Conservation (phyloP, 2,888 invertebrate species). For the Metalampra italica region DNA sequence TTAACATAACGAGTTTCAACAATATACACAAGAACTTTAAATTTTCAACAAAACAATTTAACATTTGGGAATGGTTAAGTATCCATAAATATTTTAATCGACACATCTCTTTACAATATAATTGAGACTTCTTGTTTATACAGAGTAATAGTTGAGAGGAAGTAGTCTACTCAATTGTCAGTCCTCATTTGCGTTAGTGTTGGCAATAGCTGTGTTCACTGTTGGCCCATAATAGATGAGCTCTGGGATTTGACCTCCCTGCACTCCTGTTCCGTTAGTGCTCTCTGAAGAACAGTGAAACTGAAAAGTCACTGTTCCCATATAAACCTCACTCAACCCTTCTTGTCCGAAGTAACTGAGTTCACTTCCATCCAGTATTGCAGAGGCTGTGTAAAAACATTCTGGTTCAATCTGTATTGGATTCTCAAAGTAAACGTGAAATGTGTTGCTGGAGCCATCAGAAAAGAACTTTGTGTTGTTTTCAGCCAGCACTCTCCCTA, state of each 20-base stretch:
- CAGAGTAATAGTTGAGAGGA: conserved; percentile 52
- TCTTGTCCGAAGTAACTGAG: conserved; percentile 98
- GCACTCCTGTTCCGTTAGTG: conserved; percentile 98
- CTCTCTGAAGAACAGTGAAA: conserved; percentile 98
- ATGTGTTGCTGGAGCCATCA: conserved; percentile 97
- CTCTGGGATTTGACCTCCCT: conserved; percentile 98
- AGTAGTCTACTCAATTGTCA: conserved; percentile 56
- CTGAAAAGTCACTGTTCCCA: conserved; percentile 96
- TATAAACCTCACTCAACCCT: conserved; percentile 95
- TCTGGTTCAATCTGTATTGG: conserved; percentile 95
- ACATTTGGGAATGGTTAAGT: conserved; percentile 58
- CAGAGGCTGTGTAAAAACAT: conserved; percentile 96
- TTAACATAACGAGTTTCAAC: conserved; percentile 50
- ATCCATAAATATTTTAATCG: conserved; percentile 21
- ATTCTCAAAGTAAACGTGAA: conserved; percentile 89
- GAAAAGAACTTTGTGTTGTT: conserved; percentile 96
- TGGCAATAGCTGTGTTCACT: conserved; percentile 59
- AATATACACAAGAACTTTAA: conserved; percentile 59
- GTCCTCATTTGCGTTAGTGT: conserved; percentile 68
- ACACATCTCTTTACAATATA: conserved; percentile 9
- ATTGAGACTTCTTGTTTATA: conserved; percentile 31
- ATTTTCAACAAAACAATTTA: conserved; percentile 53
- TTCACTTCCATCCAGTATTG: conserved; percentile 94
- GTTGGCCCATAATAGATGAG: conserved; percentile 96
- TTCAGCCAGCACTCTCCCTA: conserved; percentile 92